A percentile compares a stretch with the other conserved stretches of the same genome.
phyloP scores from a whole-genome alignment of 2,888 invertebrate species.

The Pheosia gnoma region DNA sequence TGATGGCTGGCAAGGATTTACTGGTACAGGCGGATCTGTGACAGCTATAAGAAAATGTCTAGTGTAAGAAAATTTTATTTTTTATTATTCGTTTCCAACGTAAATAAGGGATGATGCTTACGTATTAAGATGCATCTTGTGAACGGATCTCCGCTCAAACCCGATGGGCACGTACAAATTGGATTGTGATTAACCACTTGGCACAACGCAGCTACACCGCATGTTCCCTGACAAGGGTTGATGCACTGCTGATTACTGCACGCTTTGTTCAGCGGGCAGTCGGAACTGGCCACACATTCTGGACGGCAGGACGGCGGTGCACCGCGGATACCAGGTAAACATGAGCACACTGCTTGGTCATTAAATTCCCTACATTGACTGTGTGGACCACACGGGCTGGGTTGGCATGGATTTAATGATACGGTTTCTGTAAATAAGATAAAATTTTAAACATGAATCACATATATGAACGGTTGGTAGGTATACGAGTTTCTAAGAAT shows the following conservation, averaged over 20 bases:
- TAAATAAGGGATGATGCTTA: conserved; percentile 50
- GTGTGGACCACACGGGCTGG: conserved; percentile 86
- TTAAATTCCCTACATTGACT: conserved; percentile 86
- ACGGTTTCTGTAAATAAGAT: conserved; percentile 56
- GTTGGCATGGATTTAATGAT: conserved; percentile 84
- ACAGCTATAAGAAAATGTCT: conserved; percentile 48
- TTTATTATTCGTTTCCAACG: too few relatives aligned
- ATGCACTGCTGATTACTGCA: conserved; percentile 89
- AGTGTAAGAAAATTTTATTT: background rate
- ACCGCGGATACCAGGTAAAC: conserved; percentile 85
- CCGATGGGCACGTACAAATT: conserved; percentile 87
- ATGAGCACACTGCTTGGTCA: conserved; percentile 87
- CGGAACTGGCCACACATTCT: conserved; percentile 88
- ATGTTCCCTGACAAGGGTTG: conserved; percentile 91
- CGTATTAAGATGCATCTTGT: conserved; percentile 82
- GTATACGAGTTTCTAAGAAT: background rate
- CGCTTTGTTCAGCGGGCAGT: conserved; percentile 88
- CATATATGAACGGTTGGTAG: background rate
- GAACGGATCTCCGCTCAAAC: conserved; percentile 88
- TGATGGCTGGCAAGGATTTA: conserved; percentile 89
- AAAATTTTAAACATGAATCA: conserved; percentile 7
- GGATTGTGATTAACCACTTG: conserved; percentile 91
- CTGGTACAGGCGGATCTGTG: conserved; percentile 54
- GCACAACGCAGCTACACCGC: conserved; percentile 89
- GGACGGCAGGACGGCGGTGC: conserved; percentile 88